These are phyloP conservation scores for Oryzaephilus surinamensis DNA, from an alignment of 1,140 invertebrate species.

Conservation along the genomic window DNA sequence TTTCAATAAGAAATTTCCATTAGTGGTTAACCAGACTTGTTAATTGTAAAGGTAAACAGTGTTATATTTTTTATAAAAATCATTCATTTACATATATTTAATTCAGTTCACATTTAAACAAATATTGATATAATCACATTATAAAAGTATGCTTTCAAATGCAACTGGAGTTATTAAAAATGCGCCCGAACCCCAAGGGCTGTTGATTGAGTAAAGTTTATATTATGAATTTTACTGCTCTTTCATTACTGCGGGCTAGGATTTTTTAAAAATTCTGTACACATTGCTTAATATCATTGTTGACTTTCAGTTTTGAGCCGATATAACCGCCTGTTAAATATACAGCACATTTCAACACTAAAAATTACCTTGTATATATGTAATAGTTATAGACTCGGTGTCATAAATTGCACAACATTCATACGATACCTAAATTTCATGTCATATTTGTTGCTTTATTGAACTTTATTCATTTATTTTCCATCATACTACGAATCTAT, in stretches of 20 bases:
- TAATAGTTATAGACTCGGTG: too few relatives aligned
- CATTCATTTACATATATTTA: constrained; percentile 6
- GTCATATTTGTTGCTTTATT: too few relatives aligned
- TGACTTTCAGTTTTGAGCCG: constrained; percentile 28
- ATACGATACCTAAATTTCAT: too few relatives aligned
- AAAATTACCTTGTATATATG: too few relatives aligned
- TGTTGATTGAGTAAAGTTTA: constrained; percentile 30
- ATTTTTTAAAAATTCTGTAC: constrained; percentile 28
- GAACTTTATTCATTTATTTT: too few relatives aligned
- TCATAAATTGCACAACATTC: too few relatives aligned
- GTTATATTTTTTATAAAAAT: constrained; percentile 8
- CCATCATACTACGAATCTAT: too few relatives aligned
- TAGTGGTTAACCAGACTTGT: constrained; percentile 14
- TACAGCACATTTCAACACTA: constrained; percentile 25
- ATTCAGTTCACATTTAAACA: constrained; percentile 8
- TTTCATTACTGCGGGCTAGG: constrained; percentile 24
- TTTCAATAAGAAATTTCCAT: too few relatives aligned
- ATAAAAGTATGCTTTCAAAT: constrained; percentile 16
- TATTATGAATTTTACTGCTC: constrained; percentile 31
- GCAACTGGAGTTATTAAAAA: constrained; percentile 22
- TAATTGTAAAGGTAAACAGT: constrained; percentile 14
- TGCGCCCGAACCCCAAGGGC: constrained; percentile 15
- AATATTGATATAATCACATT: constrained; percentile 18
- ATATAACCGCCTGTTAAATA: constrained; percentile 27
- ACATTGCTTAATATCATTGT: constrained; percentile 29